Evolutionary conservation across 2,888 invertebrate species (phyloP).

Genomic region (Hermaeophaga mercurialis): DNA sequence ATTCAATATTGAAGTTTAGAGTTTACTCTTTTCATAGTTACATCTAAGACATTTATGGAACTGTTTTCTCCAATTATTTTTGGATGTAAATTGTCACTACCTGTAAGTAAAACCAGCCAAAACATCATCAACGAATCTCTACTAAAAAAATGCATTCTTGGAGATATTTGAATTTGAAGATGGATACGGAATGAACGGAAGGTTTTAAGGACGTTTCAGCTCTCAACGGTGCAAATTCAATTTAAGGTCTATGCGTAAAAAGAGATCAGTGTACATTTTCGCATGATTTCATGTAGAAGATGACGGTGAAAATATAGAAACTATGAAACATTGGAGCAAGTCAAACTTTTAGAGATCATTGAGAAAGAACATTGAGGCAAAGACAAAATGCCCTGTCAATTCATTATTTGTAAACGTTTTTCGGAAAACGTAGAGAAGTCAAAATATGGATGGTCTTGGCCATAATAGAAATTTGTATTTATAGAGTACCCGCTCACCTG

Average conservation of each 20-base stretch:
- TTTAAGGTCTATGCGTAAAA: slow-evolving; percentile 94
- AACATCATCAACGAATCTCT: too few relatives aligned
- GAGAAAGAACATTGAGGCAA: slow-evolving; percentile 89
- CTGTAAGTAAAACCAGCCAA: too few relatives aligned
- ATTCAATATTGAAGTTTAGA: too few relatives aligned
- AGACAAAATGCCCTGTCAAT: slow-evolving; percentile 66
- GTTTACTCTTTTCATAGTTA: too few relatives aligned
- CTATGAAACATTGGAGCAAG: slow-evolving; percentile 97
- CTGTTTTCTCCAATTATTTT: too few relatives aligned
- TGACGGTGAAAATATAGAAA: slow-evolving; percentile 74
- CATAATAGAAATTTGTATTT: slow-evolving; percentile 91
- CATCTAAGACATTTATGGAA: too few relatives aligned
- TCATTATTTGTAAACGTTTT: slow-evolving; percentile 89
- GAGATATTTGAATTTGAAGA: too few relatives aligned
- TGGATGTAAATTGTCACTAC: too few relatives aligned
- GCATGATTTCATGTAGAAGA: slow-evolving; percentile 94
- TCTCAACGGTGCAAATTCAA: too few relatives aligned
- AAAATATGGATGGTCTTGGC: slow-evolving; percentile 99
- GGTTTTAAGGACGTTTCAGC: too few relatives aligned
- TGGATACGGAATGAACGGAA: too few relatives aligned
- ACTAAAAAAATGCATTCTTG: too few relatives aligned
- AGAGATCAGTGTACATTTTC: slow-evolving; percentile 99
- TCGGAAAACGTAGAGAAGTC: slow-evolving; percentile 96
- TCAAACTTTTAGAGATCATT: slow-evolving; percentile 93
- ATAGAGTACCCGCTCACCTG: slow-evolving; percentile 89